Conservation (phyloP, 1,140 invertebrate species). For the Drosophila asahinai region DNA sequence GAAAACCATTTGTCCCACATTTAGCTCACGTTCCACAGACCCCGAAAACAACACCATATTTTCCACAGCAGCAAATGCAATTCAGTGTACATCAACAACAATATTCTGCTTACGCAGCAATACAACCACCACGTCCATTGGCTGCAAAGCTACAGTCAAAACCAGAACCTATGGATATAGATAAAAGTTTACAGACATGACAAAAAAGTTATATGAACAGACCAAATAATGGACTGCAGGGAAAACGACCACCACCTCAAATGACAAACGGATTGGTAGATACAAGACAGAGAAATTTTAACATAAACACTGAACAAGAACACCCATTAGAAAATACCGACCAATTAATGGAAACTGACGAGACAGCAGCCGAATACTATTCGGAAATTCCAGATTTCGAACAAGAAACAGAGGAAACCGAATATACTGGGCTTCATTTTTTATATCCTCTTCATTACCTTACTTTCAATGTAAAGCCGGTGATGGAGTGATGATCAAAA, state of each 20-base stretch:
- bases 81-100: not conserved
- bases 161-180: not conserved
- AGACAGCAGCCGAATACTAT: not conserved
- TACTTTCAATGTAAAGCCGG: not conserved
- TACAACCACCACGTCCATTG: not conserved
- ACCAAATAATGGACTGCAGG: not conserved
- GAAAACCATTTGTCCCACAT: not conserved
- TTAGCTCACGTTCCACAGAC: not conserved
- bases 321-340: not conserved
- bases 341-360: slow-evolving; percentile 1
- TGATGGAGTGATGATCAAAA: not conserved
- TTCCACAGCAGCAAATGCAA: not conserved
- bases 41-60: not conserved
- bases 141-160: not conserved
- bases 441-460: not conserved
- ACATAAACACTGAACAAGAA: not conserved
- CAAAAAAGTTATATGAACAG: not conserved
- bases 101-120: too few species aligned
- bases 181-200: not conserved
- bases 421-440: not conserved
- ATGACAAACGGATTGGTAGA: not conserved
- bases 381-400: not conserved
- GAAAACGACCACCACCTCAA: too few species aligned
- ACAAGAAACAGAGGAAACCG: not conserved
- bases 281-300: not conserved